A percentile compares a stretch with the other conserved stretches of the same genome.
Evolutionary conservation across 2,113 vertebrate species (phyloP).

Genomic region (Craseonycteris thonglongyai): DNA sequence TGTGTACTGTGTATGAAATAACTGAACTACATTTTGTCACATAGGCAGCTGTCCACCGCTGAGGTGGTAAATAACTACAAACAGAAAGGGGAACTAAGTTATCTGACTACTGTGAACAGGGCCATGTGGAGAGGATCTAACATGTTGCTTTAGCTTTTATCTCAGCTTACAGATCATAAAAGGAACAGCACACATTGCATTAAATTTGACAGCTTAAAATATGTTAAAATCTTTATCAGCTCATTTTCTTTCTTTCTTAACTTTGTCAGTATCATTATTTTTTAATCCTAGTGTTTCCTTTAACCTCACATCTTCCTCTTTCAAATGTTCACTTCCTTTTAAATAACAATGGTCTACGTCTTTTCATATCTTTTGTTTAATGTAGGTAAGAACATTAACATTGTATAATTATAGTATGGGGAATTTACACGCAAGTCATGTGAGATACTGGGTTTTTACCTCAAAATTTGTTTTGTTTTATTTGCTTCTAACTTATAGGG

Average conservation of each 20-base stretch:
- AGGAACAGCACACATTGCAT: background rate
- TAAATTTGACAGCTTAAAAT: background rate
- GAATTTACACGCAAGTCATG: background rate
- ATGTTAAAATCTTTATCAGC: background rate
- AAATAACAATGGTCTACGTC: background rate
- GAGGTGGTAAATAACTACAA: background rate
- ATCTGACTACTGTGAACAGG: background rate
- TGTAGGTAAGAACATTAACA: background rate
- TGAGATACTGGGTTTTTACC: background rate
- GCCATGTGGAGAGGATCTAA: background rate
- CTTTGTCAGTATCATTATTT: background rate
- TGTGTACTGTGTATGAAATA: background rate
- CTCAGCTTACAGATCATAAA: background rate
- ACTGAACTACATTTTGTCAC: background rate
- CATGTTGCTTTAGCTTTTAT: background rate
- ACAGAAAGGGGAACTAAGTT: background rate
- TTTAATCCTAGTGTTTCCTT: background rate
- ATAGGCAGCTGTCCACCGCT: background rate
- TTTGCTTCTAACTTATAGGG: background rate
- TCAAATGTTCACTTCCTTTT: slow-evolving; percentile 23
- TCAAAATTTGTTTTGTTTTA: background rate
- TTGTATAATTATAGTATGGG: background rate
- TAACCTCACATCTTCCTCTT: slow-evolving; percentile 14
- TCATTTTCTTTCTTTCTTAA: background rate
- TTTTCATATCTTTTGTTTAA: background rate